Percentiles rank a stretch among this genome's conserved stretches.
Evolutionary conservation across 2,113 vertebrate species (phyloP).

Genomic region (Proteles cristata): DNA sequence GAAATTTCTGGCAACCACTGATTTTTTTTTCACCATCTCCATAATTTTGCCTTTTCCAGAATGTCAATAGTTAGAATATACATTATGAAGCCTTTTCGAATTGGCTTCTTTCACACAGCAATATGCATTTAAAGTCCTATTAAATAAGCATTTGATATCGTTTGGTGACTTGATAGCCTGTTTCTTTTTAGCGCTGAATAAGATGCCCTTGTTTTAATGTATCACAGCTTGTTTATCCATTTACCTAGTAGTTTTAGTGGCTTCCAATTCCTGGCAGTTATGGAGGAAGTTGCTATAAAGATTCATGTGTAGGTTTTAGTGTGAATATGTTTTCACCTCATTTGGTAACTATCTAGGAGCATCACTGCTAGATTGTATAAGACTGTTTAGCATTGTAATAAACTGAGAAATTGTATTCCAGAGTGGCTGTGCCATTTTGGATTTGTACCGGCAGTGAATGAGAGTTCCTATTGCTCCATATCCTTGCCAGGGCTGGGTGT

Average conservation of each 20-base stretch:
- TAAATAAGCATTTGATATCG: background rate
- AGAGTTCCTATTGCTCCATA: background rate
- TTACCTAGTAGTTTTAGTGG: background rate
- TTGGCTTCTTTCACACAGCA: background rate
- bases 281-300: background rate
- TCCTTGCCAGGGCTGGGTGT: background rate
- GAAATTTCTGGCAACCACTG: background rate
- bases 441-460: background rate
- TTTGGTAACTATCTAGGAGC: background rate
- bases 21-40: background rate
- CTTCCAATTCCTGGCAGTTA: background rate
- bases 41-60: constrained; percentile 1
- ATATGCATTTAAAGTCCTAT: background rate
- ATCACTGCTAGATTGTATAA: background rate
- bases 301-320: background rate
- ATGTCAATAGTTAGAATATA: background rate
- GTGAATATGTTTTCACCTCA: background rate
- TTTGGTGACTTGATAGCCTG: background rate
- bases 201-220: background rate
- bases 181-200: constrained; percentile 11
- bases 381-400: background rate
- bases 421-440: background rate
- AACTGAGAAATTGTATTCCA: background rate
- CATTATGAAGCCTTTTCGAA: background rate
- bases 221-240: background rate